Conservation (phyloP, 2,113 vertebrate species). For the Motacilla alba region DNA sequence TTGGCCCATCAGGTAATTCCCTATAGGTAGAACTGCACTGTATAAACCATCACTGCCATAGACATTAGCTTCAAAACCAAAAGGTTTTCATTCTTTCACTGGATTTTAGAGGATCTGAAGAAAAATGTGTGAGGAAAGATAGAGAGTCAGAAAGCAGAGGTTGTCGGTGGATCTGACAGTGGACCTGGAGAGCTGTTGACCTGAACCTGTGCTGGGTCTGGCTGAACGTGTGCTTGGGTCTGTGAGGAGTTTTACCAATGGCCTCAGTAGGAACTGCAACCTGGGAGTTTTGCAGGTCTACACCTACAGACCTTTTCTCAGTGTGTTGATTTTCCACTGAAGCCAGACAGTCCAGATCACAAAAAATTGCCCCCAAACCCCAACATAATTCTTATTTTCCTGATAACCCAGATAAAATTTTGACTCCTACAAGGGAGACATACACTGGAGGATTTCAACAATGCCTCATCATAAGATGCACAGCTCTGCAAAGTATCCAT, state of each 20-base stretch:
- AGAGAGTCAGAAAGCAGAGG: background rate
- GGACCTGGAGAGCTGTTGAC: background rate
- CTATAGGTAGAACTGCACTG: background rate
- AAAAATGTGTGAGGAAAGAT: background rate
- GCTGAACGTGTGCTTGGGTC: background rate
- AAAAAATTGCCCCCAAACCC: background rate
- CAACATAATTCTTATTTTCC: background rate
- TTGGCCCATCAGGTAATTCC: background rate
- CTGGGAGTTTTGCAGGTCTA: background rate
- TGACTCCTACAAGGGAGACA: background rate
- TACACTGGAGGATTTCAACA: background rate
- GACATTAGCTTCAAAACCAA: background rate
- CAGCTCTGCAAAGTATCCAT: background rate
- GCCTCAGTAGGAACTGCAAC: background rate
- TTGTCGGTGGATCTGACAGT: fast-evolving
- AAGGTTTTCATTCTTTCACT: background rate
- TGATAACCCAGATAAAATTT: background rate
- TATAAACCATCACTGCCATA: background rate
- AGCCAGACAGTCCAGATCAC: background rate
- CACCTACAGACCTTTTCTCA: background rate
- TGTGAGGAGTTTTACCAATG: background rate
- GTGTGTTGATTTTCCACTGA: background rate
- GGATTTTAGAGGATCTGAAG: background rate
- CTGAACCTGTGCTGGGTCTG: background rate
- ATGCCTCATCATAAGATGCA: background rate